Conservation (phyloP, 2,797 vertebrate genomes). For the Eulemur rubriventer region DNA sequence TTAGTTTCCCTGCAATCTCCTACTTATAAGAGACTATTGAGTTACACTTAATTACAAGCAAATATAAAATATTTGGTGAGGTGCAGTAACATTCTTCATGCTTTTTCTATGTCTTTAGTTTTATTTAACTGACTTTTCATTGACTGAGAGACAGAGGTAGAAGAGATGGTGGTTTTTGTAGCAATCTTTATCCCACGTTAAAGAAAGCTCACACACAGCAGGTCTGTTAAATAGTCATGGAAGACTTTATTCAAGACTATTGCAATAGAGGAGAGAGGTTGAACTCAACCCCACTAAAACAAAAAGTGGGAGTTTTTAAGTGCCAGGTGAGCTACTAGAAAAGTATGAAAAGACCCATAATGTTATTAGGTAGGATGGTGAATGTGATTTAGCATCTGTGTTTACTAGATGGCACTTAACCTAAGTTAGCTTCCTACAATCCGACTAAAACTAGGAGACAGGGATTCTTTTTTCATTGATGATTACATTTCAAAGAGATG, state of each 20-base stretch:
- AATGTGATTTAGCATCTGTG: not conserved
- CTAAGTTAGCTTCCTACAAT: not conserved
- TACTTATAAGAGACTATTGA: not conserved
- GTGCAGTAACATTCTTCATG: not conserved
- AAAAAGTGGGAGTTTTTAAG: not conserved
- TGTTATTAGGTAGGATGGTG: too few species aligned
- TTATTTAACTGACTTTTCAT: not conserved
- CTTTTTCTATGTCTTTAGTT: not conserved
- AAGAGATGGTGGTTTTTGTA: not conserved
- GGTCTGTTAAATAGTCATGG: not conserved
- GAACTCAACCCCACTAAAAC: not conserved
- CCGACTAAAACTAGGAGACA: not conserved
- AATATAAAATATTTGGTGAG: constrained; percentile 19
- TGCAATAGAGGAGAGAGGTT: not conserved
- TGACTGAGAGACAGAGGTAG: not conserved
- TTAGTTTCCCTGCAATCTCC: not conserved
- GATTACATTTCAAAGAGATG: not conserved
- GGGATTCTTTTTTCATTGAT: not conserved
- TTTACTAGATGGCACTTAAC: not conserved
- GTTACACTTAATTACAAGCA: constrained; percentile 37
- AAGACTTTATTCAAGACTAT: not conserved
- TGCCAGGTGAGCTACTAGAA: not conserved
- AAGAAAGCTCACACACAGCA: not conserved
- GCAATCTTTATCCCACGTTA: not conserved
- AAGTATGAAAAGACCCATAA: too few species aligned